A percentile compares a stretch with the other conserved stretches of the same genome.
Evolutionary conservation across 2,888 invertebrate species (phyloP).

Genomic region (Acronicta leporina): DNA sequence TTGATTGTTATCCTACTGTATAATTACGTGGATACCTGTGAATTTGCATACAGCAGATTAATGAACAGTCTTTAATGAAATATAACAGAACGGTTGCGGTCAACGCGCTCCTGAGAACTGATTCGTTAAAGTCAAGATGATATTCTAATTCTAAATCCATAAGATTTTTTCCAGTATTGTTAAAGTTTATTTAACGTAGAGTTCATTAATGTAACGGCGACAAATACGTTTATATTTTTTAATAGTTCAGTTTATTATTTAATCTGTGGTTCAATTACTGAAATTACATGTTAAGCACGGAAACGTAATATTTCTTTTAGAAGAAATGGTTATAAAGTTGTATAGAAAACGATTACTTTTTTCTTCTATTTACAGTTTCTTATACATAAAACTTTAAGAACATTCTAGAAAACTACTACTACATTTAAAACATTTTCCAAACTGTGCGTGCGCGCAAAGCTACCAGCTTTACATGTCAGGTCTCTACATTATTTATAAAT

Average conservation of each 20-base stretch:
- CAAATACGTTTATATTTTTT: too few species aligned
- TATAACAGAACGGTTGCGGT: constrained; percentile 72
- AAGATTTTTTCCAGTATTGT: constrained; percentile 23
- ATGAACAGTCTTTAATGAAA: constrained; percentile 70
- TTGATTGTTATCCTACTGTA: constrained; percentile 67
- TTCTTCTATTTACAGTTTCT: constrained; percentile 17
- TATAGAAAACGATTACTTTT: neutral
- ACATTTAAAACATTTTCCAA: constrained; percentile 41
- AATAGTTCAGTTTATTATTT: too few species aligned
- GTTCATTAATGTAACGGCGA: too few species aligned
- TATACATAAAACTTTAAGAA: constrained; percentile 18
- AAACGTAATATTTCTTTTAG: neutral
- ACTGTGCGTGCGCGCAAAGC: constrained; percentile 38
- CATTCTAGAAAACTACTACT: constrained; percentile 28
- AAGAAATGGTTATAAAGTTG: constrained; percentile 6
- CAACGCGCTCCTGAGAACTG: constrained; percentile 75
- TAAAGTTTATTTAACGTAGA: too few species aligned
- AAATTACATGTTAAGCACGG: too few species aligned
- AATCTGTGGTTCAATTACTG: too few species aligned
- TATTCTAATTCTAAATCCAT: constrained; percentile 43
- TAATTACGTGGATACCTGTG: constrained; percentile 75
- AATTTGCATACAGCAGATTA: constrained; percentile 77
- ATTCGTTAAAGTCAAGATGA: constrained; percentile 46
- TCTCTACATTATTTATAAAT: constrained; percentile 45
- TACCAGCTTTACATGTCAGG: constrained; percentile 43